Base-by-base conservation (phyloP, 2,113 vertebrate species). In the Diphyllodes magnificus region DNA sequence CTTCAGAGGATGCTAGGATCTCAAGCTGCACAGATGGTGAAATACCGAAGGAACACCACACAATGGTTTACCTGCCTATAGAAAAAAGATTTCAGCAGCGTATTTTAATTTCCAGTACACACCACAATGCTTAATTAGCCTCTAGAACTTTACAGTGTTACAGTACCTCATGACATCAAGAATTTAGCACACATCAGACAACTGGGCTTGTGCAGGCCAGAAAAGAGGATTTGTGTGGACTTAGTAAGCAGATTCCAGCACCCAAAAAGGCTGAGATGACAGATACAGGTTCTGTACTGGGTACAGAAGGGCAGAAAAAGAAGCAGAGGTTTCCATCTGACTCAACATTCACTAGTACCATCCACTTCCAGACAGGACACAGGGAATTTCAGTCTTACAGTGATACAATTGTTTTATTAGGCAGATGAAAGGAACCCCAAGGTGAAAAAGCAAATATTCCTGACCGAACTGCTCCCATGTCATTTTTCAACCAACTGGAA, bases 371-470 rank as follows among this genome's bases (percentile, higher is more conserved):
- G 79, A 44, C 50, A 83, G 42, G 27, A 86, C 24, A 90, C 0
- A 70, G 28, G 37, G 68, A 89, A 90, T 90, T 77, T 95, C 40
- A 73, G 40, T 88, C 76, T 86, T 80, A 84, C 31, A 65, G 33
- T 77, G 88, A 90, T 57, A 71, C 73, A 92, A 93, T 81, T 90
- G 90, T 70, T 93, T 96, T 90, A 86, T 86, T 92, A 93, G 92
- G 76, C 92, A 95, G 85, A 93, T 77, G 85, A 82, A 92, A 95
- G 85, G 76, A 88, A 92, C 60, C 76, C 65, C 64, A 54, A 71
- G 88, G 82, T 90, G 82, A 88, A 94, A 95, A 96, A 94, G 61
- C 85, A 95, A 92, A 93, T 83, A 94, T 78, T 96, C 56, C 56
- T 84, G 86, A 96, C 75, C 42, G 37, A 93, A 90, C 64, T 81